These are phyloP conservation scores for Cantharis flavilabris DNA, from an alignment of 2,888 invertebrate genomes.

Conservation along the genomic window DNA sequence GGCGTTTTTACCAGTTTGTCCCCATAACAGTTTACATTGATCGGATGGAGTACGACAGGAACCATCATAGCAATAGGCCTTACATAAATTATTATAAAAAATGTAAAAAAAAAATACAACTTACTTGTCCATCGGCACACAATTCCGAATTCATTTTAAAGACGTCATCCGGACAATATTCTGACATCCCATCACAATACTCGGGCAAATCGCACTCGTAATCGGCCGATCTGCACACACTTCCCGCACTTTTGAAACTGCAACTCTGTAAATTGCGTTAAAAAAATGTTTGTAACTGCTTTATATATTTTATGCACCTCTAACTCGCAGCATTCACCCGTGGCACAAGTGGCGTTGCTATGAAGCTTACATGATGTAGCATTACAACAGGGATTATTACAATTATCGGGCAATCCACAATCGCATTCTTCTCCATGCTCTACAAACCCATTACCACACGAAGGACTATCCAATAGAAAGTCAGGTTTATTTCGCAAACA, in stretches of 20 bases:
- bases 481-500: constrained; percentile 87
- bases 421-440: constrained; percentile 98
- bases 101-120: background rate
- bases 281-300: background rate
- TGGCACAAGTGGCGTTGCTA: constrained; percentile 89
- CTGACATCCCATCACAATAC: constrained; percentile 91
- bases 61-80: constrained; percentile 85
- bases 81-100: background rate
- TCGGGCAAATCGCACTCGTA: constrained; percentile 96
- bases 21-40: constrained; percentile 94
- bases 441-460: constrained; percentile 95
- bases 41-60: constrained; percentile 85
- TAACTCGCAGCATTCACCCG: constrained; percentile 92
- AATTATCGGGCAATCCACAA: constrained; percentile 77
- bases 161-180: constrained; percentile 90
- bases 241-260: constrained; percentile 75
- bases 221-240: constrained; percentile 78
- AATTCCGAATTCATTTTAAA: constrained; percentile 86
- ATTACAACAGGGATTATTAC: constrained; percentile 84
- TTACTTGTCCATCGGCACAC: constrained; percentile 73
- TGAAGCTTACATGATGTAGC: constrained; percentile 84
- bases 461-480: constrained; percentile 79
- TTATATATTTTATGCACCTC: constrained; percentile 58
- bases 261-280: constrained; percentile 63
- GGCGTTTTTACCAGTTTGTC: constrained; percentile 83